Percentiles rank a stretch among this genome's conserved stretches.
Conservation (phyloP, 2,113 vertebrate genomes). For the Oryzias curvinotus region DNA sequence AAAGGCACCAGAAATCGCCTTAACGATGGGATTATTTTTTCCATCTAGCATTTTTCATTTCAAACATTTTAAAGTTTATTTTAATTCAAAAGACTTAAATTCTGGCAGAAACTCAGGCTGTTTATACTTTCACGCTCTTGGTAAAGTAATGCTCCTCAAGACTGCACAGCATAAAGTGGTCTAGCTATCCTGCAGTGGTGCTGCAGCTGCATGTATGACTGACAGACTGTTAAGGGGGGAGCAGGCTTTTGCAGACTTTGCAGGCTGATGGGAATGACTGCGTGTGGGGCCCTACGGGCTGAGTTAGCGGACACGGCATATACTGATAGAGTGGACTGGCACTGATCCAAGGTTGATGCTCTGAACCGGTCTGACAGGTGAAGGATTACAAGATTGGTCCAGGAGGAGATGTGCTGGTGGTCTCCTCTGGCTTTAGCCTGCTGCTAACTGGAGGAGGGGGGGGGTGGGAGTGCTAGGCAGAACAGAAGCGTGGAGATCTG, state of each 20-base stretch:
- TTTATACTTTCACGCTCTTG: not conserved
- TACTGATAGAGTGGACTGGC: constrained; percentile 51
- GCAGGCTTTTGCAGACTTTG: constrained; percentile 8
- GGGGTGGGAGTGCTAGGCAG: constrained; percentile 27
- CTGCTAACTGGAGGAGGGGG: constrained; percentile 36
- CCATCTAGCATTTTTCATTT: not conserved
- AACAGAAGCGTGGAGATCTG: constrained; percentile 43
- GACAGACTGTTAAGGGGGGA: not conserved
- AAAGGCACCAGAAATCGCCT: not conserved
- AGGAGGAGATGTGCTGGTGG: constrained; percentile 47
- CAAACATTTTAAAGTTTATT: not conserved
- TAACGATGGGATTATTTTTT: constrained; percentile 3
- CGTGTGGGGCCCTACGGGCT: constrained; percentile 30
- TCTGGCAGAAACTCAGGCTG: not conserved
- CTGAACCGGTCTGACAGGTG: constrained; percentile 58
- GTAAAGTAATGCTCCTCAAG: not conserved
- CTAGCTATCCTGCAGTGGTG: not conserved
- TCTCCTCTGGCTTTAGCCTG: constrained; percentile 29
- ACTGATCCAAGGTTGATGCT: constrained; percentile 43
- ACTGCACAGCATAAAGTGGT: not conserved
- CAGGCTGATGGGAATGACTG: constrained; percentile 10
- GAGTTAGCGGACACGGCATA: constrained; percentile 31
- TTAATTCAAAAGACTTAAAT: not conserved
- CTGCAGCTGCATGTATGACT: not conserved
- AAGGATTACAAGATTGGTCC: constrained; percentile 49